Conservation (phyloP, 2,797 vertebrate genomes). For the Vireo griseus region DNA sequence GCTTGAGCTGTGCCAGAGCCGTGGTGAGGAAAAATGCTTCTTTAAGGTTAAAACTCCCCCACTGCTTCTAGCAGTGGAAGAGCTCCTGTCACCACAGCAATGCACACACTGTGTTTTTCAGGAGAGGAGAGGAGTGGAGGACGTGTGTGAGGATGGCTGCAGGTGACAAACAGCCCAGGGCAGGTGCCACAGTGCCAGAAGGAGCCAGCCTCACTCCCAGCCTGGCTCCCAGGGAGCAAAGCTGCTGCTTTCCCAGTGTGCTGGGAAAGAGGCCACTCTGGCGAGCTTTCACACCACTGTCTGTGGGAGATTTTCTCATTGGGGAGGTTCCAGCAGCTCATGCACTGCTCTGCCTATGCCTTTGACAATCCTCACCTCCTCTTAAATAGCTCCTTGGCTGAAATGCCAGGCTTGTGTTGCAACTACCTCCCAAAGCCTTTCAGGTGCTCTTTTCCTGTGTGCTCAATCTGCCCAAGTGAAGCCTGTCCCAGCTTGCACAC, state of each 20-base stretch:
- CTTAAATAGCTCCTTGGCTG: not conserved
- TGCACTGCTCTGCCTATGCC: not conserved
- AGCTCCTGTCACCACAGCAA: not conserved
- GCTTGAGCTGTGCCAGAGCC: accelerated
- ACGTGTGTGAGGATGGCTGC: accelerated
- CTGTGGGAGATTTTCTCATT: accelerated
- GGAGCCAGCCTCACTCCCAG: not conserved
- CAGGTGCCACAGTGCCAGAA: not conserved
- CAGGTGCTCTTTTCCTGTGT: not conserved
- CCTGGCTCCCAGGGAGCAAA: not conserved
- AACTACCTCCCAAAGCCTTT: not conserved
- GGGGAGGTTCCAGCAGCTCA: not conserved
- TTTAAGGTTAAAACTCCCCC: not conserved
- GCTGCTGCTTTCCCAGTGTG: not conserved
- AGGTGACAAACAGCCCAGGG: not conserved
- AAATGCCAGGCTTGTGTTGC: not conserved
- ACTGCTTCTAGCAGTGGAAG: accelerated
- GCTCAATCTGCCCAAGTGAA: not conserved
- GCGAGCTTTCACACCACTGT: not conserved
- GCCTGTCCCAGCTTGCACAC: not conserved
- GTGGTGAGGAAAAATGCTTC: not conserved
- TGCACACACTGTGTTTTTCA: accelerated
- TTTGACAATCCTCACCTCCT: not conserved
- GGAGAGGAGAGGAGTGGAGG: not conserved
- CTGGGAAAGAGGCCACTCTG: accelerated